Conservation (phyloP, 2,113 vertebrate species). For the Asarcornis scutulata region DNA sequence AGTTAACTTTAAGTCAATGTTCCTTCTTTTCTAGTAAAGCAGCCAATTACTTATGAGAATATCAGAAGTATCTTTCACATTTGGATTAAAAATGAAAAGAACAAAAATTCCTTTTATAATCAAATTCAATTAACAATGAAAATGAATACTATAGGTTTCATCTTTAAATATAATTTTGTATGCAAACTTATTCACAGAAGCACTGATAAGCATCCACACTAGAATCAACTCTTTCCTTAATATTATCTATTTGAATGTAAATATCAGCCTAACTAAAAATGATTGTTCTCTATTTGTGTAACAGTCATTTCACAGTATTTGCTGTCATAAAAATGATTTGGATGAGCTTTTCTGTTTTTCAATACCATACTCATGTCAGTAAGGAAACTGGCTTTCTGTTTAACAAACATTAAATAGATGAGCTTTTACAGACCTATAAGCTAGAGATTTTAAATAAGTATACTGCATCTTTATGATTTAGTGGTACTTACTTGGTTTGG, state of each 20-base stretch:
- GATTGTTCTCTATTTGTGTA: neutral
- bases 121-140: conserved; percentile 13
- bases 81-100: conserved; percentile 9
- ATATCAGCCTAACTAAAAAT: conserved; percentile 21
- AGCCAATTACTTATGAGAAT: neutral
- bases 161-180: neutral
- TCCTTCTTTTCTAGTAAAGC: neutral
- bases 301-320: conserved; percentile 30
- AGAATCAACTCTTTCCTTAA: conserved; percentile 40
- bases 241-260: conserved; percentile 5
- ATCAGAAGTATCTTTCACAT: neutral
- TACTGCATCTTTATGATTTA: conserved; percentile 25
- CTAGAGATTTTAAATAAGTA: conserved; percentile 33
- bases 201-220: conserved; percentile 1
- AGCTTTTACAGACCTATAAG: conserved; percentile 54
- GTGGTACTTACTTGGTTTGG: conserved; percentile 83
- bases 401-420: conserved; percentile 51
- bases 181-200: conserved; percentile 28
- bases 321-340: neutral
- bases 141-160: neutral
- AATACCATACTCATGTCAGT: neutral
- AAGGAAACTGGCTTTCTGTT: conserved; percentile 45
- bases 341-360: conserved; percentile 44
- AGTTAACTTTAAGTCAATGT: neutral
- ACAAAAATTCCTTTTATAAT: neutral